Evolutionary conservation across 2,113 vertebrate species (phyloP), one percentile per base, ranked within the genome.

Genomic region (Hiodon alosoides): DNA sequence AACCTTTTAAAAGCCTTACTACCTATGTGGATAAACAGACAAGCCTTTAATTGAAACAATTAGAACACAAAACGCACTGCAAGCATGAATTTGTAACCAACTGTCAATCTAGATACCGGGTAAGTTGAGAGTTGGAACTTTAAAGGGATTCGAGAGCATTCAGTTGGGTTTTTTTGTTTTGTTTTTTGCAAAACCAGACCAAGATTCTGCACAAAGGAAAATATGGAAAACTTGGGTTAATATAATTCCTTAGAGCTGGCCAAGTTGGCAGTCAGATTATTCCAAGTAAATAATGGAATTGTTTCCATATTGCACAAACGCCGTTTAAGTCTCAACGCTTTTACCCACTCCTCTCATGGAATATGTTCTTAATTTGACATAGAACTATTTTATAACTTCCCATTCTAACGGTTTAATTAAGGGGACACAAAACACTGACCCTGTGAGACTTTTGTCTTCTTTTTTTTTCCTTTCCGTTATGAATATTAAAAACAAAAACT

Each of bases 161-260:
- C 70, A 8, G 13, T 17, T 48, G 17, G 7, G n/a, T 5, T 13
- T 71, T 71, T 71, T 59, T 8, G 51, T 57, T 58, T 46, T 58
- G 51, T 57, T 47, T 51, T 3, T 74, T 57, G 13, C 53, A 57
- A 46, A 67, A 17, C 81, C 80, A 86, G 81, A 72, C 55, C 75
- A 78, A 76, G 76, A 79, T 84, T 85, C 59, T 77, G 78, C 78
- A 73, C 79, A 78, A 61, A 67, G 78, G 73, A 79, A 81, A 75
- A 73, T 83, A 80, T 87, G 88, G 87, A 90, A 90, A 92, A 89
- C 85, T 81, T 85, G 87, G 80, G 85, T 86, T 88, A 82, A 87
- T 85, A 79, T 80, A 81, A 69, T 84, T 85, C 79, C 79, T 80
- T 77, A 58, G 60, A 78, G 46, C 6, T 50, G 48, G 84, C 87